These are phyloP conservation scores for Tympanoctomys barrerae DNA, from an alignment of 2,797 vertebrate genomes.

Conservation along the genomic window DNA sequence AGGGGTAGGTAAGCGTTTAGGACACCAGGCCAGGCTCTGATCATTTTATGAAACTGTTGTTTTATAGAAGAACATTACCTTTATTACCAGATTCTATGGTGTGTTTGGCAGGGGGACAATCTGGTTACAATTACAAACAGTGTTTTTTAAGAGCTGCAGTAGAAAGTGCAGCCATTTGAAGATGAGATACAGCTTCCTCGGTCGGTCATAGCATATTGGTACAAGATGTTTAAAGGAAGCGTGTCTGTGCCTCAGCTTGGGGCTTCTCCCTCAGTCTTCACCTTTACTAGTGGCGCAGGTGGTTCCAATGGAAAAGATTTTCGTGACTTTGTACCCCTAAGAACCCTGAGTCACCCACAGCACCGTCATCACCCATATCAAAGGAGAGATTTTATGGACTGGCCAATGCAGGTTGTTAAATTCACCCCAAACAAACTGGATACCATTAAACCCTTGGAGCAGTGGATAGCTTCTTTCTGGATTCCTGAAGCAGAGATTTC, in stretches of 20 bases:
- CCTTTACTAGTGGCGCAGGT: not conserved
- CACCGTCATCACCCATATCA: not conserved
- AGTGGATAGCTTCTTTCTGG: not conserved
- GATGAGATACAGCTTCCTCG: constrained; percentile 61
- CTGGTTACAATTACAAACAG: constrained; percentile 77
- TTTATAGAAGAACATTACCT: constrained; percentile 83
- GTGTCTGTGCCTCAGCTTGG: not conserved
- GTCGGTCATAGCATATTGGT: constrained; percentile 6
- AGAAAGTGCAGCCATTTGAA: constrained; percentile 72
- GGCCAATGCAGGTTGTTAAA: constrained; percentile 18
- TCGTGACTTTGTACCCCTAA: not conserved
- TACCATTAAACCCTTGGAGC: not conserved
- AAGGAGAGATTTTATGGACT: constrained; percentile 36
- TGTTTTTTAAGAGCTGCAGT: constrained; percentile 63
- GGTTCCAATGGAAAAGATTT: constrained; percentile 46
- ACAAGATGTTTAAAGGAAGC: constrained; percentile 60
- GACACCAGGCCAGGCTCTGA: constrained; percentile 80
- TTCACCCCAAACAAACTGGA: not conserved
- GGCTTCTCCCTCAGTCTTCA: not conserved
- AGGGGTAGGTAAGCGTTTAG: constrained; percentile 78
- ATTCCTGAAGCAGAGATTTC: not conserved
- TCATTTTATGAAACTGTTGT: constrained; percentile 79
- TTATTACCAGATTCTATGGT: constrained; percentile 75
- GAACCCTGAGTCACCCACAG: not conserved
- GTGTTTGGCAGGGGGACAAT: constrained; percentile 60